Base-by-base conservation (phyloP, 2,888 invertebrate genomes). In the Antheraea assamensis region DNA sequence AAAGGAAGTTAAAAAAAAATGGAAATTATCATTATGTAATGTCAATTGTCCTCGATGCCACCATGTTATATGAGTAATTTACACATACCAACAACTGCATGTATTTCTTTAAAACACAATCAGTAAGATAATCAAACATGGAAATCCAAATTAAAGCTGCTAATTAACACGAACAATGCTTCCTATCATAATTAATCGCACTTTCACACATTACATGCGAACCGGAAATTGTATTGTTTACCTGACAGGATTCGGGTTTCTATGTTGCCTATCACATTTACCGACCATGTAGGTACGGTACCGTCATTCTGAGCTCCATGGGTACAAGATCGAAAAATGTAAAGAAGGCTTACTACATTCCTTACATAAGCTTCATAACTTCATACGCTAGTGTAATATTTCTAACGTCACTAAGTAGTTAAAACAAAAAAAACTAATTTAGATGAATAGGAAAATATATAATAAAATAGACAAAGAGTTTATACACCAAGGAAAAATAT, bases 211-310 rank as follows among this genome's bases (percentile, higher is more conserved):
- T 82, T 83, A 83, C 82, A 81, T 79, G 78, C 76, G 21, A 72
- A 80, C 87, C 88, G 89, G 89, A 88, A 87, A 84, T 84, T 78
- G 79, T 82, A 80, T 80, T 79, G 81, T 83, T 81, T 85, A 84
- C 83, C 79, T 81, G 79, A 75, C 82, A 84, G 82, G 86, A 90
- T 90, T 89, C 84, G 85, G 90, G 88, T 90, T 89, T 90, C 87
- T 81, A 42, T 82, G 83, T 77, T 80, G 78, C 79, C 78, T 80
- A 81, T 79, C 80, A 77, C 80, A 79, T 80, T 79, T 75, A 74
- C 80, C 71, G 58, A 27, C 82, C 82, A 76, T 82, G 71, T 79
- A 76, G 82, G 71, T 80, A 81, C 71, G 81, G 79, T 31, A 72
- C 75, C 77, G 76, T 75, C 78, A 79, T 74, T 77, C 76, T 70